phyloP scores from a whole-genome alignment of 2,113 vertebrate species.

The Pandion haliaetus region DNA sequence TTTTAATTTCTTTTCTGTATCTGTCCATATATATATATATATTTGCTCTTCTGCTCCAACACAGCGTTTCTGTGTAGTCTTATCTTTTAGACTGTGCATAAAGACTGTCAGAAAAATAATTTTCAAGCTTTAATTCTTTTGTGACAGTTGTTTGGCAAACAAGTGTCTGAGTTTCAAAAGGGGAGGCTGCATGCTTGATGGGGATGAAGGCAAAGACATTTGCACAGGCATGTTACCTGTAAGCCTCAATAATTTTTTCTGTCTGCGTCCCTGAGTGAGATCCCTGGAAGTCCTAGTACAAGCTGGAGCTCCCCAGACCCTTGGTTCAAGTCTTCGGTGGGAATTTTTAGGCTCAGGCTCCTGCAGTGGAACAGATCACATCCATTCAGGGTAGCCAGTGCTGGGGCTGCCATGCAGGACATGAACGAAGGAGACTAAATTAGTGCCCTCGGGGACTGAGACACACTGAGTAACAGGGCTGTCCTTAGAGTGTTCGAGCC shows the following conservation, averaged over 20 bases:
- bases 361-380: not conserved
- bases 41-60: not conserved
- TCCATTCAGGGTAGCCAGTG: not conserved
- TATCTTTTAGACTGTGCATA: not conserved
- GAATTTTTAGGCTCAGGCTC: not conserved
- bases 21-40: not conserved
- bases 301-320: not conserved
- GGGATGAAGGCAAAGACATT: not conserved
- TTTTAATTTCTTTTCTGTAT: not conserved
- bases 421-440: not conserved
- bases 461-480: not conserved
- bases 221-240: not conserved
- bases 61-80: accelerated
- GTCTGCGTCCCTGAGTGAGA: not conserved
- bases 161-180: not conserved
- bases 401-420: not conserved
- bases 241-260: not conserved
- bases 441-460: not conserved
- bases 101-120: not conserved
- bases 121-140: not conserved
- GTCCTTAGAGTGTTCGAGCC: not conserved
- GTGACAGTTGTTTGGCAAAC: not conserved
- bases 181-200: not conserved
- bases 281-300: not conserved
- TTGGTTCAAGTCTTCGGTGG: not conserved